Percentiles rank a stretch among this genome's conserved stretches.
Evolutionary conservation across 2,113 vertebrate species (phyloP).

Genomic region (Oxyruncus cristatus): DNA sequence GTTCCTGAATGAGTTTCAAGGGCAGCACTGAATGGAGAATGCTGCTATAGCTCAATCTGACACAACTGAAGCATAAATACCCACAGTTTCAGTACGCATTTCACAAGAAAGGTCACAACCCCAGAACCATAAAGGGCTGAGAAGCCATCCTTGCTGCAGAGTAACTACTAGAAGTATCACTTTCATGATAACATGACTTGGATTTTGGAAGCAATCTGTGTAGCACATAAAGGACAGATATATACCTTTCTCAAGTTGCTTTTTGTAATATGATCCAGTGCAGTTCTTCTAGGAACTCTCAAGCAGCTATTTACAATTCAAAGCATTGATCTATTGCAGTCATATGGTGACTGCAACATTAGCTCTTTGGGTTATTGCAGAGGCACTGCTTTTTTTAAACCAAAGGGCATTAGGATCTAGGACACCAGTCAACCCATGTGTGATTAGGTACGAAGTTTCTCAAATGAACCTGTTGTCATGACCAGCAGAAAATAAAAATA

Average conservation of each 20-base stretch:
- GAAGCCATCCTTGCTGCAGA: not conserved
- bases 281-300: constrained; percentile 59
- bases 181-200: not conserved
- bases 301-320: constrained; percentile 63
- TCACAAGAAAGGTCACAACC: not conserved
- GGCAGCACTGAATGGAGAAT: not conserved
- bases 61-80: not conserved
- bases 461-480: constrained; percentile 40
- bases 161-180: not conserved
- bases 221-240: constrained; percentile 14
- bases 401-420: constrained; percentile 28
- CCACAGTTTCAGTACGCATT: not conserved
- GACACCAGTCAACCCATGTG: not conserved
- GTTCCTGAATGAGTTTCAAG: not conserved
- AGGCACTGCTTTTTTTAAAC: constrained; percentile 64
- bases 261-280: constrained; percentile 33
- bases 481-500: constrained; percentile 57
- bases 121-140: not conserved
- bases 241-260: constrained; percentile 38
- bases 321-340: constrained; percentile 64
- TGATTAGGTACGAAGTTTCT: constrained; percentile 38
- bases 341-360: constrained; percentile 53
- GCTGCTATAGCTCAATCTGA: not conserved
- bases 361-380: constrained; percentile 18
- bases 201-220: constrained; percentile 12